Base-by-base conservation (phyloP, 2,888 invertebrate species). In the Tuta absoluta region DNA sequence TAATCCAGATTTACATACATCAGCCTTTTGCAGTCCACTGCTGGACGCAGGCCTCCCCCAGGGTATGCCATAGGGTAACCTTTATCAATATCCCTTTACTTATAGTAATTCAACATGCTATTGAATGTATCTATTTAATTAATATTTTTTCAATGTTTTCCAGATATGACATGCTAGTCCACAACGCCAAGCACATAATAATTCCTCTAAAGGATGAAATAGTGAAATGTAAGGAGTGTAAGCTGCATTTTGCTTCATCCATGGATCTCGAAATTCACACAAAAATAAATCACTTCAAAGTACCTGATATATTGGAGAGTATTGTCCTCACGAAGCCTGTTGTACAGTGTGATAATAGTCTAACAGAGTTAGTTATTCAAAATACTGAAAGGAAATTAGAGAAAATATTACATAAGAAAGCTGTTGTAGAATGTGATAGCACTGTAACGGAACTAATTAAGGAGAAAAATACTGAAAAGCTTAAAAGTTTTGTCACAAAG, bases 171-270 rank as follows among this genome's bases (percentile, higher is more conserved):
- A 69, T 71, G 2, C 33, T 81, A 14, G 67, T 79, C 0, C 85
- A 85, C 66, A 82, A 77, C 0, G 70, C 76, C 0, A 73, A 63
- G 1, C 85, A 85, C 49, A 82, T 85, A 24, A 81, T 82, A 5
- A 82, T 85, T 63, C 84, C 85, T 0, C 64, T 85, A 0, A 21
- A 78, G 0, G 80, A 78, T 0, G 73, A 75, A 0, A 17, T 75
- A 0, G n/a, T 68, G 0, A 68, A 79, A 62, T 85, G 85, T 19
- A 38, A 65, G 0, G 66, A 70, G 0, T 82, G 84, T 24, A 51
- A 74, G 0, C 65, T 68, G 24, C 69, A 75, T 38, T 84, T 80
- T 48, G 70, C 71, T 2, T 72, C 79, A 0, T 5, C 65, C 17
- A 63, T 66, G 0, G 75, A 76, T 1, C 56, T 56, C 8, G 33